phyloP scores from a whole-genome alignment of 2,888 invertebrate species.

The Callinectes sapidus region DNA sequence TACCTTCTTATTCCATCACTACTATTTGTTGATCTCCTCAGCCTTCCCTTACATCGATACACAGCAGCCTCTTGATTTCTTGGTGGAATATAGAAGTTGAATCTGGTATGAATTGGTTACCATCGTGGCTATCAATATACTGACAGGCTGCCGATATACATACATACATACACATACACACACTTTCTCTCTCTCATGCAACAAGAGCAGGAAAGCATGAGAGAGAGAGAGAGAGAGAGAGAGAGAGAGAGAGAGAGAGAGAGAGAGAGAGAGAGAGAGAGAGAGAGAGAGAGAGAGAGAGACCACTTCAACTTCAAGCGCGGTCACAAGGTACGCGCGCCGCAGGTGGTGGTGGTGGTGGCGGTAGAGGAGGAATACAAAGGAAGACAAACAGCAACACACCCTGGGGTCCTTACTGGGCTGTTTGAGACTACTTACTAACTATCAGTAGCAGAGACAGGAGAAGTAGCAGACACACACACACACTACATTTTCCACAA shows the following conservation, averaged over 20 bases:
- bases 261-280: conserved; percentile 37
- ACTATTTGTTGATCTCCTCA: not conserved
- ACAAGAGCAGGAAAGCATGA: too few species aligned
- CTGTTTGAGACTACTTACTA: too few species aligned
- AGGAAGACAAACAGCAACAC: too few species aligned
- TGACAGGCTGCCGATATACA: not conserved
- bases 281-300: conserved; percentile 37
- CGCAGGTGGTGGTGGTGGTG: not conserved
- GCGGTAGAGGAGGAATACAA: not conserved
- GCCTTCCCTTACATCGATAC: not conserved
- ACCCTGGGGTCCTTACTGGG: too few species aligned
- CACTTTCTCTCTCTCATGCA: not conserved
- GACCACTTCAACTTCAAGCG: not conserved
- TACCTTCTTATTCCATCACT: not conserved
- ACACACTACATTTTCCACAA: not conserved
- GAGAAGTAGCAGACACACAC: not conserved
- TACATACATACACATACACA: not conserved
- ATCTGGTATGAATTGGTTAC: not conserved
- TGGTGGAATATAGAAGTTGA: too few species aligned
- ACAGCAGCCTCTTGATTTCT: not conserved
- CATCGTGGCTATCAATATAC: not conserved
- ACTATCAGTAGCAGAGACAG: too few species aligned
- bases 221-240: not conserved
- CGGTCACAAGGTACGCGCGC: conserved; percentile 4
- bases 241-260: conserved; percentile 33